These are phyloP conservation scores for Caenorhabditis plicata DNA, from an alignment of 2,888 invertebrate genomes.

Conservation along the genomic window DNA sequence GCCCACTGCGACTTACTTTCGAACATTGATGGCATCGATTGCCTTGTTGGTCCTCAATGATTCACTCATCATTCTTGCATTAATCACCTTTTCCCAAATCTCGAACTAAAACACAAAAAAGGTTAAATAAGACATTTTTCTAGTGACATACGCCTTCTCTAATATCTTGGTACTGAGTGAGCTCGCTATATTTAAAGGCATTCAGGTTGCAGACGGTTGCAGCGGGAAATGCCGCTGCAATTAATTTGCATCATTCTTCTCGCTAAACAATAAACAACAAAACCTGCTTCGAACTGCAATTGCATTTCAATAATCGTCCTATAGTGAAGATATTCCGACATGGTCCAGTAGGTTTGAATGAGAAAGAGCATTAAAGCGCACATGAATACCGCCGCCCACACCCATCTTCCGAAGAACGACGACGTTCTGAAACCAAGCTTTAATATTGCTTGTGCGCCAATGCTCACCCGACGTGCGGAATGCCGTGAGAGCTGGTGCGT, in stretches of 20 bases:
- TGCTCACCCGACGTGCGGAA: constrained; percentile 54
- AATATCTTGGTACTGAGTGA: constrained; percentile 59
- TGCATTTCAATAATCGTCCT: constrained; percentile 66
- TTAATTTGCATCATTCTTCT: background rate
- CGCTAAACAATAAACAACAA: background rate
- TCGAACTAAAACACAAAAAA: constrained; percentile 45
- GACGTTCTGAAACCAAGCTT: constrained; percentile 42
- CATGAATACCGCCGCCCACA: constrained; percentile 47
- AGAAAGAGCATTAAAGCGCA: constrained; percentile 60
- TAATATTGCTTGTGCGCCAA: background rate
- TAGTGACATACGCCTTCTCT: constrained; percentile 50
- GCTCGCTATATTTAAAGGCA: constrained; percentile 52
- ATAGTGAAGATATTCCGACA: constrained; percentile 63
- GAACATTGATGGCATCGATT: constrained; percentile 20
- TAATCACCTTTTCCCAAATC: constrained; percentile 60
- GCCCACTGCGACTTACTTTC: constrained; percentile 7
- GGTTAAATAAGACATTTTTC: background rate
- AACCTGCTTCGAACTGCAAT: constrained; percentile 63
- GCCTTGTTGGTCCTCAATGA: constrained; percentile 8
- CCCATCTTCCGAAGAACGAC: constrained; percentile 57
- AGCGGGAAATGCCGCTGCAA: constrained; percentile 32
- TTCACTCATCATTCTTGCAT: constrained; percentile 46
- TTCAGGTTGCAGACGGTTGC: constrained; percentile 52
- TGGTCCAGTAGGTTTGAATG: constrained; percentile 64
- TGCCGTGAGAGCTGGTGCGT: constrained; percentile 62